Conservation (phyloP, 2,113 vertebrate genomes). For the Cyanoliseus patagonus region DNA sequence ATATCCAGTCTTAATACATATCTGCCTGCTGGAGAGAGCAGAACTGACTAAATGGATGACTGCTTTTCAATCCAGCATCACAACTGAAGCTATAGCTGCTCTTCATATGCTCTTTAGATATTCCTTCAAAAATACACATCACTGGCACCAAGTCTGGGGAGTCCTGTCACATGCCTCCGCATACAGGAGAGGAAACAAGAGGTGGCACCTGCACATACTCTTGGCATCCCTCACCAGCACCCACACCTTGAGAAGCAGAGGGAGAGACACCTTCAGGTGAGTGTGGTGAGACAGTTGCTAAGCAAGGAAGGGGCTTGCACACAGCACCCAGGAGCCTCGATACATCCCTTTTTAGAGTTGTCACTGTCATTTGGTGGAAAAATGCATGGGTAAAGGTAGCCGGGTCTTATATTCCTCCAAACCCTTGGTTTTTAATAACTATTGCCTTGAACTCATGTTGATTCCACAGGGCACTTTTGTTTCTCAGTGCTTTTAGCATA, state of each 20-base stretch:
- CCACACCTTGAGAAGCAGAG: not conserved
- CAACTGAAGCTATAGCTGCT: not conserved
- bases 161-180: not conserved
- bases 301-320: not conserved
- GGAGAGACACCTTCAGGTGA: not conserved
- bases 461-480: not conserved
- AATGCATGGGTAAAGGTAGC: not conserved
- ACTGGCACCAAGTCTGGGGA: not conserved
- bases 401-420: not conserved
- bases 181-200: not conserved
- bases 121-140: not conserved
- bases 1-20: not conserved
- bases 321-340: not conserved
- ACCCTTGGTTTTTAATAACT: not conserved
- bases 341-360: not conserved
- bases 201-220: not conserved
- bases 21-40: not conserved
- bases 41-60: not conserved
- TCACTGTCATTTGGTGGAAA: not conserved
- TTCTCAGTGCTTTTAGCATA: not conserved
- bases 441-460: not conserved
- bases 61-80: slow-evolving; percentile 15
- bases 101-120: not conserved
- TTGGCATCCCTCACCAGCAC: not conserved
- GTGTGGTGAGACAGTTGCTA: not conserved